Evolutionary conservation across 2,888 invertebrate genomes (phyloP).

Genomic region (Melinaea marsaeus): DNA sequence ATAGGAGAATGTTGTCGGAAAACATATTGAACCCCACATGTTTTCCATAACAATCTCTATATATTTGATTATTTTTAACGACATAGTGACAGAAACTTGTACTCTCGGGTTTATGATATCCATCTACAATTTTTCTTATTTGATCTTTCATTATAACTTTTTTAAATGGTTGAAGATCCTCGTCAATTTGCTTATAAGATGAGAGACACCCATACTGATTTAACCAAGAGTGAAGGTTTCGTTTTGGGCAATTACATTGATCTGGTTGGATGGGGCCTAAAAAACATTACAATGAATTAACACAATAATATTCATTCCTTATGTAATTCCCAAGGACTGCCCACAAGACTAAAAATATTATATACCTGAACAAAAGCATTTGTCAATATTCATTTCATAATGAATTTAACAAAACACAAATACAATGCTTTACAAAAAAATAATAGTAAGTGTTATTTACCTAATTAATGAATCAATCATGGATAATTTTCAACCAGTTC

Average conservation of each 20-base stretch:
- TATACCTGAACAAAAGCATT: no score
- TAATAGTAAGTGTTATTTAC: neutral
- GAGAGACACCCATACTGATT: conserved; percentile 80
- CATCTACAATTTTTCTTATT: conserved; percentile 80
- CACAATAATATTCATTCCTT: neutral
- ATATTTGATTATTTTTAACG: conserved; percentile 88
- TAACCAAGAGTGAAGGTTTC: conserved; percentile 81
- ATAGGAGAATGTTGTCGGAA: conserved; percentile 90
- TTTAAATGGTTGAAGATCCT: conserved; percentile 83
- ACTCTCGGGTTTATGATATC: conserved; percentile 87
- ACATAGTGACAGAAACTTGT: conserved; percentile 94
- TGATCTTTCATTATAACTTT: conserved; percentile 83
- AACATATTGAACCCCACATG: conserved; percentile 98
- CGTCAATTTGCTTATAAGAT: conserved; percentile 82
- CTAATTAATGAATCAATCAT: neutral
- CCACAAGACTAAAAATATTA: no score
- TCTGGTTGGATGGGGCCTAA: conserved; percentile 86
- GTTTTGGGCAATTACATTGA: conserved; percentile 88
- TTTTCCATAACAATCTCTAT: conserved; percentile 94
- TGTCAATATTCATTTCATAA: no score
- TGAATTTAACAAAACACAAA: no score
- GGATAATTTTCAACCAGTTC: no score
- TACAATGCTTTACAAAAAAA: no score
- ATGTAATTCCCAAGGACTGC: no score
- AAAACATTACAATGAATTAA: conserved; percentile 26